A percentile compares a stretch with the other conserved stretches of the same genome.
Evolutionary conservation across 1,140 invertebrate species (phyloP).

Genomic region (Drosophila repleta): DNA sequence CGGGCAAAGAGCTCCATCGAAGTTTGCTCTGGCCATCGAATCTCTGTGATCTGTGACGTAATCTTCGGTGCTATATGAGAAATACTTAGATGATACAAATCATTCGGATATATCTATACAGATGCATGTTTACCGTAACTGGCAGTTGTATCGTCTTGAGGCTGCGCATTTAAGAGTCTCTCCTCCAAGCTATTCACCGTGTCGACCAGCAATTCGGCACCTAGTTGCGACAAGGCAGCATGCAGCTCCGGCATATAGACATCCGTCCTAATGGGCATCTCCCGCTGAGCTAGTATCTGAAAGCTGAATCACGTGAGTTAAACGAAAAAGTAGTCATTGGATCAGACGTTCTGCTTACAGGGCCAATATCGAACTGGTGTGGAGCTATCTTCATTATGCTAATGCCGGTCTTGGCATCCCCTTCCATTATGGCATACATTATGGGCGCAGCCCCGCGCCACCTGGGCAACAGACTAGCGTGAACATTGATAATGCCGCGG

Average conservation of each 20-base stretch:
- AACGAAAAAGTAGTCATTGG: background rate
- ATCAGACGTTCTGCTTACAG: constrained; percentile 56
- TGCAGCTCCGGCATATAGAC: constrained; percentile 89
- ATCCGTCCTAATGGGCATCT: constrained; percentile 86
- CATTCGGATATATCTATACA: constrained; percentile 5
- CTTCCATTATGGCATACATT: constrained; percentile 88
- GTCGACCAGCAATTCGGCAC: constrained; percentile 88
- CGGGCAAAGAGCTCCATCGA: constrained; percentile 87
- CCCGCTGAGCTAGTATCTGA: constrained; percentile 89
- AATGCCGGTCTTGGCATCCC: constrained; percentile 92
- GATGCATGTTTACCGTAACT: constrained; percentile 87
- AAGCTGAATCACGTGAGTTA: constrained; percentile 2
- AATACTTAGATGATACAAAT: background rate
- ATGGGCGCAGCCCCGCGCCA: constrained; percentile 92
- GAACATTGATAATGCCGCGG: constrained; percentile 95
- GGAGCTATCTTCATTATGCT: constrained; percentile 95
- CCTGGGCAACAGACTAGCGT: constrained; percentile 94
- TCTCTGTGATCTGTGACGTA: constrained; percentile 85
- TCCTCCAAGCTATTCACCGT: constrained; percentile 87
- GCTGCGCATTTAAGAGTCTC: constrained; percentile 85
- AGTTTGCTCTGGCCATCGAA: constrained; percentile 87
- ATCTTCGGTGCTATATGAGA: constrained; percentile 88
- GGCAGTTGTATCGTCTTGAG: constrained; percentile 86
- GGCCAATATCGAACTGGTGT: constrained; percentile 94
- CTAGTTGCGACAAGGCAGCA: constrained; percentile 87